These are phyloP conservation scores for Aphyosemion australe DNA, from an alignment of 2,113 vertebrate genomes.

Conservation along the genomic window DNA sequence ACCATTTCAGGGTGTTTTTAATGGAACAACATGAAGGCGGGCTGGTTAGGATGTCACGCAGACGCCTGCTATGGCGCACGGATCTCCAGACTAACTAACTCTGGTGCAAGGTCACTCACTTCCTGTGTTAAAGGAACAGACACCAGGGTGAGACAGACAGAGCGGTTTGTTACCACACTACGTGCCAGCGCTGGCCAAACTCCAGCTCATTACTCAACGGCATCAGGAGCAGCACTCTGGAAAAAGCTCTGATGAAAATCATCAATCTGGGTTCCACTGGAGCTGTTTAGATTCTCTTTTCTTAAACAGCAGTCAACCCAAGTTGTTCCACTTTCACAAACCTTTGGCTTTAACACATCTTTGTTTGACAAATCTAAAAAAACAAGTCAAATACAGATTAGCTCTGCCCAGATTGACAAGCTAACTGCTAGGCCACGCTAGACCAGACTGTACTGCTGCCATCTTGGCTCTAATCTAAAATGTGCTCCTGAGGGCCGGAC, in stretches of 20 bases:
- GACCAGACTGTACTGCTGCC: too few relatives aligned
- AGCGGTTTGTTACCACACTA: constrained; percentile 12
- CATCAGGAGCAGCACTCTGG: constrained; percentile 14
- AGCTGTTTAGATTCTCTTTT: neutral
- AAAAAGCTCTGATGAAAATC: constrained; percentile 1
- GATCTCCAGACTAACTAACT: neutral
- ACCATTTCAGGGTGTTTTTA: constrained; percentile 7
- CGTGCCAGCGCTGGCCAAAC: constrained; percentile 17
- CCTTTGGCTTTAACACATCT: too few relatives aligned
- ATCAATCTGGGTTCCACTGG: constrained; percentile 19
- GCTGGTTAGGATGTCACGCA: constrained; percentile 2
- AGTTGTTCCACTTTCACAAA: too few relatives aligned
- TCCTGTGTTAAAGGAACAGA: neutral
- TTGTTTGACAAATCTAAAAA: too few relatives aligned
- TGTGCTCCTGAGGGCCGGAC: too few relatives aligned
- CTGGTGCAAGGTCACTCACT: constrained; percentile 8
- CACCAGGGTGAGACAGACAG: neutral
- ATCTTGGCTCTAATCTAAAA: too few relatives aligned
- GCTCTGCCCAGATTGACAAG: too few relatives aligned
- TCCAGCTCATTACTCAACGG: constrained; percentile 40
- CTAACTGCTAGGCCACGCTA: too few relatives aligned
- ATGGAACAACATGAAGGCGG: constrained; percentile 17
- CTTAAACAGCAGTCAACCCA: too few relatives aligned
- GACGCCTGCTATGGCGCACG: too few relatives aligned
- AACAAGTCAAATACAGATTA: too few relatives aligned